Evolutionary conservation across 2,113 vertebrate genomes (phyloP).

Genomic region (Mugil cephalus): DNA sequence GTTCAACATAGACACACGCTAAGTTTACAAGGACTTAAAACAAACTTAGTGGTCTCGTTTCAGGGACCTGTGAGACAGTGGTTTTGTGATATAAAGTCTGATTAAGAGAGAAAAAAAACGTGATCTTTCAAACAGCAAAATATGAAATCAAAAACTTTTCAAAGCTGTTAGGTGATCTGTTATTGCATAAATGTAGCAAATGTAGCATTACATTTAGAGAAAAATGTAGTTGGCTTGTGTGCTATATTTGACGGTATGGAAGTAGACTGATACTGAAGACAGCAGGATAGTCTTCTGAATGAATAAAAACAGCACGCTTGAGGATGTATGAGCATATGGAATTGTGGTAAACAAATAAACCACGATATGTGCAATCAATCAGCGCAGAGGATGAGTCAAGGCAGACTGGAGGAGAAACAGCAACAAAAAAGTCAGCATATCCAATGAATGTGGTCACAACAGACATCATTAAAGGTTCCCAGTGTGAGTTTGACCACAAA

Average conservation of each 20-base stretch:
- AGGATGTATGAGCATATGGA: slow-evolving; percentile 17
- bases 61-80: slow-evolving; percentile 50
- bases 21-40: slow-evolving; percentile 73
- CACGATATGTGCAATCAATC: slow-evolving; percentile 25
- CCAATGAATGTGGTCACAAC: slow-evolving; percentile 47
- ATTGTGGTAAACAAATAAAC: slow-evolving; percentile 19
- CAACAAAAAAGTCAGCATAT: slow-evolving; percentile 44
- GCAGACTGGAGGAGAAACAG: slow-evolving; percentile 33
- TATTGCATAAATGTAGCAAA: slow-evolving; percentile 25
- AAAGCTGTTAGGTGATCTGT: slow-evolving; percentile 16
- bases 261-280: background rate
- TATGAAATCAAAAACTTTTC: slow-evolving; percentile 2
- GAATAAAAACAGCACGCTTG: background rate
- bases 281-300: background rate
- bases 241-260: background rate
- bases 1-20: slow-evolving; percentile 35
- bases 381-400: slow-evolving; percentile 28
- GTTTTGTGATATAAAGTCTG: slow-evolving; percentile 40
- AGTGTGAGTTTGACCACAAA: slow-evolving; percentile 50
- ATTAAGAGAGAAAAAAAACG: slow-evolving; percentile 21
- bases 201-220: background rate
- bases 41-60: slow-evolving; percentile 68
- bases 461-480: slow-evolving; percentile 54
- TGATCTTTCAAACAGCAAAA: slow-evolving; percentile 14
- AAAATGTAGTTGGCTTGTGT: background rate